phyloP scores from a whole-genome alignment of 2,888 invertebrate species.

The Oligia strigilis region DNA sequence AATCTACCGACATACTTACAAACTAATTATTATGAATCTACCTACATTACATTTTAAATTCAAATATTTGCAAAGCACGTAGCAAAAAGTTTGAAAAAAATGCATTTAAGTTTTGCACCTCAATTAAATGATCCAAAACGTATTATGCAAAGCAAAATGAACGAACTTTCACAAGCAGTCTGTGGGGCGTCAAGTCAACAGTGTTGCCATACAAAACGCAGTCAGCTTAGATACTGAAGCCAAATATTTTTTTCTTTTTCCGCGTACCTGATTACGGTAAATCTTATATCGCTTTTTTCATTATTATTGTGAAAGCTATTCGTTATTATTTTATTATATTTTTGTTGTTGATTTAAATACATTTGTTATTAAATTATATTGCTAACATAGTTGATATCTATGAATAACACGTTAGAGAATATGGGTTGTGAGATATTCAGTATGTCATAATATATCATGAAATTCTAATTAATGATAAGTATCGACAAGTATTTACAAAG shows the following conservation, averaged over 20 bases:
- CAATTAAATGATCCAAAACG: neutral
- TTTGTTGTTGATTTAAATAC: slow-evolving; percentile 64
- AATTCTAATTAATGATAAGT: slow-evolving; percentile 57
- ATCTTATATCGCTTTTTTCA: slow-evolving; percentile 60
- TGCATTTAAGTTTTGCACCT: neutral
- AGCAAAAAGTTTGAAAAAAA: neutral
- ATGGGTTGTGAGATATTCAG: slow-evolving; percentile 65
- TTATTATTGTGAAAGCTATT: slow-evolving; percentile 65
- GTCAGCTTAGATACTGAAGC: slow-evolving; percentile 65
- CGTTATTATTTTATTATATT: slow-evolving; percentile 65
- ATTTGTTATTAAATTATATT: slow-evolving; percentile 61
- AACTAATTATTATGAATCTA: no score
- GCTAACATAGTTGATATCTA: slow-evolving; percentile 45
- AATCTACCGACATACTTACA: no score
- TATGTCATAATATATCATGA: slow-evolving; percentile 58
- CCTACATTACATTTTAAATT: neutral
- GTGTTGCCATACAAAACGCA: slow-evolving; percentile 69
- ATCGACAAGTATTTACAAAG: slow-evolving; percentile 65
- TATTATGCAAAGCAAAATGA: neutral
- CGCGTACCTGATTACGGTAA: slow-evolving; percentile 69
- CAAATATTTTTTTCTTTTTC: slow-evolving; percentile 68
- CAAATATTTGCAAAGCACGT: slow-evolving; percentile 15
- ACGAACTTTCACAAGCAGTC: slow-evolving; percentile 39
- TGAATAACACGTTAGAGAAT: slow-evolving; percentile 37
- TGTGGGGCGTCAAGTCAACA: slow-evolving; percentile 56